Evolutionary conservation across 2,888 invertebrate genomes (phyloP), one percentile per base, ranked within the genome.

Genomic region (Fragum sueziense): DNA sequence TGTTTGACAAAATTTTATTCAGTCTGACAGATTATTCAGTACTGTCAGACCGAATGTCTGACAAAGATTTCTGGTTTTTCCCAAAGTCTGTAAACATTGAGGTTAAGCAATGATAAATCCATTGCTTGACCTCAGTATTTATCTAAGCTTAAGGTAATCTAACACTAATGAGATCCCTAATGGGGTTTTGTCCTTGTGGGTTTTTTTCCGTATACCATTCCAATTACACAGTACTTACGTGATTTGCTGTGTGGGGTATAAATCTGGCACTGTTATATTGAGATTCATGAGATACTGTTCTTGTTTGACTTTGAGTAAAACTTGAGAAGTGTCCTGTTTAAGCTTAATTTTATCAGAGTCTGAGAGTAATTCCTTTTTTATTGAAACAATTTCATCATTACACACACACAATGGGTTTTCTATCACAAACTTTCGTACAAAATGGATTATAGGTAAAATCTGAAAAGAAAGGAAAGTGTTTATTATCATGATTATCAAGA

Each of bases 341-440:
- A 96, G 91, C 91, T 95, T 96, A 4, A 96, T 90, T 87, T 95
- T 95, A 88, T 95, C 95, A 17, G 91, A 89, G 3, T 88, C 87
- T 7, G 75, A 68, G 4, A 95, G 89, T 29, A 94, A 92, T 37
- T 90, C 86, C 79, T 94, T 93, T 85, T 95, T 95, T 70, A 96
- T 91, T 61, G 93, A 91, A 78, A 94, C 94, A 79, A 96, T 95
- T 93, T 96, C 96, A 88, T 96, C 95, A 85, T 95, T 95, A 87
- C 96, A 96, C 76, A 96, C 95, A 89, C 95, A 95, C 3, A 96
- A 93, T 0, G 96, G 95, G 93, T 96, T 96, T 84, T 96, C 96
- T 67, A 95, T 94, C 20, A 96, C 92, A 90, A 96, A 96, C 80
- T 94, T 95, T 69, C 94, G 93, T 7, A 96, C 93, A 89, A 96